Conservation (phyloP, 2,113 vertebrate species). For the Chamaetylas fuelleborni region DNA sequence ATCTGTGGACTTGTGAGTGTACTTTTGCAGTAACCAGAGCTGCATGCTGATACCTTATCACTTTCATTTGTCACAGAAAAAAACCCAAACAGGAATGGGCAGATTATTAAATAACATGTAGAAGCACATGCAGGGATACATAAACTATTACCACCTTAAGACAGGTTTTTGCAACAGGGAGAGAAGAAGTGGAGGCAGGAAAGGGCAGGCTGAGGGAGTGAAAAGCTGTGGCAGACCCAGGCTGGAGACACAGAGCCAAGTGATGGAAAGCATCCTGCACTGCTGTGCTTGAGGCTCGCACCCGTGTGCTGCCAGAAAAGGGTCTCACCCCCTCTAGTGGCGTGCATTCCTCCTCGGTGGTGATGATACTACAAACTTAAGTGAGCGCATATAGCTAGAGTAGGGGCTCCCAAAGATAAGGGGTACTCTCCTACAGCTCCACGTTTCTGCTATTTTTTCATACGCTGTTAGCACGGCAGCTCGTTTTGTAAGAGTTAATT, state of each 20-base stretch:
- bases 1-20: background rate
- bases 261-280: background rate
- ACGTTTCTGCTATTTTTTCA: background rate
- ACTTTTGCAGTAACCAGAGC: background rate
- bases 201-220: background rate
- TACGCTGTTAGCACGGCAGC: background rate
- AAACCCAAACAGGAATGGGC: background rate
- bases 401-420: background rate
- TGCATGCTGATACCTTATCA: background rate
- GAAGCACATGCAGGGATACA: background rate
- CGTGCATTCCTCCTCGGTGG: background rate
- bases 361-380: background rate
- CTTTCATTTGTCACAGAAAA: background rate
- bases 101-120: background rate
- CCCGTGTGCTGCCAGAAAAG: background rate
- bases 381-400: rapidly evolving
- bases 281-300: background rate
- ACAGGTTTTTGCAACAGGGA: background rate
- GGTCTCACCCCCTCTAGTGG: conserved; percentile 4
- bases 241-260: background rate
- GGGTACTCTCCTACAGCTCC: background rate
- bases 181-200: background rate
- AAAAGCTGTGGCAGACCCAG: background rate
- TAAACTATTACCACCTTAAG: background rate
- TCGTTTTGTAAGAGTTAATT: background rate